phyloP scores from a whole-genome alignment of 2,888 invertebrate species.

The Eupithecia vulgata region DNA sequence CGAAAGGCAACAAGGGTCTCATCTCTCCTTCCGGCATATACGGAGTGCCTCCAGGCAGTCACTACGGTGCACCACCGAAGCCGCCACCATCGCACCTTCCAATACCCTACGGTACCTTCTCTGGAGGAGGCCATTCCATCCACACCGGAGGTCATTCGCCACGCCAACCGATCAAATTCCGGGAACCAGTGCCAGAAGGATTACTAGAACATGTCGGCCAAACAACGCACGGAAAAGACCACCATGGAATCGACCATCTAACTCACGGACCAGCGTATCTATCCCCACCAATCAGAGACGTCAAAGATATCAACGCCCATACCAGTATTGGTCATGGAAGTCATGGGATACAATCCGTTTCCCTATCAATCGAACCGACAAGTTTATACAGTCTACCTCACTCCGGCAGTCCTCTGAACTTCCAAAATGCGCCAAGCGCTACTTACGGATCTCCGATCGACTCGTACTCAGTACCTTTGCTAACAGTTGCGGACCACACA shows the following conservation, averaged over 20 bases:
- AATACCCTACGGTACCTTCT: conserved; percentile 72
- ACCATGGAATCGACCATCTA: conserved; percentile 81
- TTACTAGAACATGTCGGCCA: conserved; percentile 87
- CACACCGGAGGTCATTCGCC: conserved; percentile 76
- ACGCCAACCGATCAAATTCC: conserved; percentile 87
- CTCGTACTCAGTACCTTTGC: conserved; percentile 80
- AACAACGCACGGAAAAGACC: conserved; percentile 85
- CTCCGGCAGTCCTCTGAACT: conserved; percentile 73
- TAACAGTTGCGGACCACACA: conserved; percentile 80
- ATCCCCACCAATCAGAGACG: conserved; percentile 86
- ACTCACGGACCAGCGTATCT: conserved; percentile 83
- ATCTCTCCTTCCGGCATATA: conserved; percentile 85
- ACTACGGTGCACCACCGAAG: conserved; percentile 74
- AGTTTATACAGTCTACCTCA: conserved; percentile 82
- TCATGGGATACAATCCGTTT: conserved; percentile 60
- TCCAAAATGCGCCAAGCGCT: conserved; percentile 69
- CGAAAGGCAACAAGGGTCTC: conserved; percentile 83
- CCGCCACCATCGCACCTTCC: conserved; percentile 65
- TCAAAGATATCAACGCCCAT: conserved; percentile 74
- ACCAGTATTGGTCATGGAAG: conserved; percentile 48
- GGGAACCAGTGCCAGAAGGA: conserved; percentile 89
- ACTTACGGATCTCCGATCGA: conserved; percentile 77
- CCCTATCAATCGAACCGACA: conserved; percentile 78
- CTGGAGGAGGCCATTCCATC: conserved; percentile 73
- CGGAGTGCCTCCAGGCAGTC: conserved; percentile 84